phyloP scores from a whole-genome alignment of 2,797 vertebrate species.

The Caiman crocodilus region DNA sequence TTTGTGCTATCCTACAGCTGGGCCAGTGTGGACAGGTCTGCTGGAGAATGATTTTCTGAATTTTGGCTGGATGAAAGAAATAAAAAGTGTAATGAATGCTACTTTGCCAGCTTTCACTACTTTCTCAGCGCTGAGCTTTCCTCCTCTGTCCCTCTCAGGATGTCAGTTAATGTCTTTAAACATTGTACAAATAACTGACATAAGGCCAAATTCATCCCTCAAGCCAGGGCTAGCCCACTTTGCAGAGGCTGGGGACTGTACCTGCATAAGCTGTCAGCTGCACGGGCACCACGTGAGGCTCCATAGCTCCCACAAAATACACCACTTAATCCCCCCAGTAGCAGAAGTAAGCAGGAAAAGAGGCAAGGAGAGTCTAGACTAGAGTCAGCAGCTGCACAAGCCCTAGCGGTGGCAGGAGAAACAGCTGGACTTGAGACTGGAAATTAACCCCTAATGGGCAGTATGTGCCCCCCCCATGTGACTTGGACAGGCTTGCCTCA shows the following conservation, averaged over 20 bases:
- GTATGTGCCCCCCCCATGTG: too few relatives aligned
- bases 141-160: background rate
- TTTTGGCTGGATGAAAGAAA: background rate
- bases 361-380: too few relatives aligned
- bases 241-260: background rate
- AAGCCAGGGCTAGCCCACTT: fast-evolving
- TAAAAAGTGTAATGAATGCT: background rate
- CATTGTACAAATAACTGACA: background rate
- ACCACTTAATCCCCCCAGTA: too few relatives aligned
- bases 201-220: background rate
- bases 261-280: too few relatives aligned
- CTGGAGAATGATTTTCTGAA: background rate
- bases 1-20: fast-evolving
- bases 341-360: too few relatives aligned
- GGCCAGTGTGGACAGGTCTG: fast-evolving
- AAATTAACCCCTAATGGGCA: too few relatives aligned
- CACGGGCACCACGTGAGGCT: too few relatives aligned
- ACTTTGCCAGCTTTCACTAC: background rate
- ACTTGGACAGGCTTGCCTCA: too few relatives aligned
- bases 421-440: too few relatives aligned
- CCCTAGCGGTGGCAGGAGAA: too few relatives aligned
- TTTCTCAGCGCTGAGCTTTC: background rate
- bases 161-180: fast-evolving
- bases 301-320: too few relatives aligned
- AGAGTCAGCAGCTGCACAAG: too few relatives aligned